phyloP scores from a whole-genome alignment of 2,113 vertebrate genomes.

The Lethenteron camtschaticum region DNA sequence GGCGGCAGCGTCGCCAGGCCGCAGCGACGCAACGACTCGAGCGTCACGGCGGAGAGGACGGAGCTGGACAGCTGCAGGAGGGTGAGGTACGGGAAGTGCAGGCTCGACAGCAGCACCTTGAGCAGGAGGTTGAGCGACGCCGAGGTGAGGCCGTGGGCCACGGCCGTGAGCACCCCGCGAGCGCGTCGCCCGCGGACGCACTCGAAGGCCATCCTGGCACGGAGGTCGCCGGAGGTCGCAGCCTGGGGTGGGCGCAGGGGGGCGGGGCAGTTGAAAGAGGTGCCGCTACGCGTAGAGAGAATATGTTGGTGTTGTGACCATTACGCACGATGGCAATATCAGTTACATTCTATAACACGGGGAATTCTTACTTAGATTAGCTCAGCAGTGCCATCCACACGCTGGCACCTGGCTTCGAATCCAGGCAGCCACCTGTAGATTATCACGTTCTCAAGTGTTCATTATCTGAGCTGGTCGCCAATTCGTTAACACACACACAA shows the following conservation, averaged over 20 bases:
- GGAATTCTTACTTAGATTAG: no score
- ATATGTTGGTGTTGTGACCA: no score
- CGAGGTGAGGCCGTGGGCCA: slow-evolving; percentile 75
- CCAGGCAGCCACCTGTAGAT: no score
- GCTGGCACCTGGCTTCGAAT: no score
- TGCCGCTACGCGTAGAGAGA: no score
- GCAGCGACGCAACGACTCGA: slow-evolving; percentile 47
- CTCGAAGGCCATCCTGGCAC: not conserved
- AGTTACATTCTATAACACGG: no score
- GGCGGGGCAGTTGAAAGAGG: no score
- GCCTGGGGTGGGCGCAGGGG: not conserved
- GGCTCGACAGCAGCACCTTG: slow-evolving; percentile 64
- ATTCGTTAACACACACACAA: no score
- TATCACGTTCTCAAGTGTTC: no score
- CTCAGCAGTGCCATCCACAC: no score
- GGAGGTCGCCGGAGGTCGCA: not conserved
- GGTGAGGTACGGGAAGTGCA: slow-evolving; percentile 60
- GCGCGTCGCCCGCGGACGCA: slow-evolving; percentile 26
- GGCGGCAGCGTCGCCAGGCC: slow-evolving; percentile 48
- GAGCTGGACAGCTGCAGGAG: slow-evolving; percentile 73
- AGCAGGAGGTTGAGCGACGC: slow-evolving; percentile 75
- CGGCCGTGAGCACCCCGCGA: slow-evolving; percentile 60
- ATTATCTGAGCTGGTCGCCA: no score
- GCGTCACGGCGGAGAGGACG: slow-evolving; percentile 28
- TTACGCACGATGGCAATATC: no score